Percentiles rank a stretch among this genome's conserved stretches.
Evolutionary conservation across 2,113 vertebrate genomes (phyloP).

Genomic region (Odontophorus gujanensis): DNA sequence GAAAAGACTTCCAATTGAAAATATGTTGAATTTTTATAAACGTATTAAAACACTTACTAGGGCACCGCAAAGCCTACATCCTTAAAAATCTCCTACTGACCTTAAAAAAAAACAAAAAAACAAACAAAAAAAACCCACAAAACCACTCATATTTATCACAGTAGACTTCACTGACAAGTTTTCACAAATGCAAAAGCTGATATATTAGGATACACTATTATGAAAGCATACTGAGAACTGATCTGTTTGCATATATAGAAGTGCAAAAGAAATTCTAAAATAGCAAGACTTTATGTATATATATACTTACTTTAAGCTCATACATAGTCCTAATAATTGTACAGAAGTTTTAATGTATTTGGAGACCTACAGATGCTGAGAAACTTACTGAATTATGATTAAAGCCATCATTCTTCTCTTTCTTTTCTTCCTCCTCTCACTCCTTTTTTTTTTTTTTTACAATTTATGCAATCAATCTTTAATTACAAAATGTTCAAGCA

Average conservation of each 20-base stretch:
- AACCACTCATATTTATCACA: neutral
- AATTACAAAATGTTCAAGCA: neutral
- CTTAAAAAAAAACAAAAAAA: neutral
- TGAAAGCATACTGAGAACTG: neutral
- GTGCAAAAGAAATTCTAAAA: neutral
- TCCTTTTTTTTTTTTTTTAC: neutral
- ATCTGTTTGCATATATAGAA: neutral
- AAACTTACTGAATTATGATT: neutral
- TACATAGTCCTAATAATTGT: neutral
- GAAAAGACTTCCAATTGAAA: neutral
- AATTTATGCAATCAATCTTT: neutral
- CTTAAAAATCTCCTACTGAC: neutral
- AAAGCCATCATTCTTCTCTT: neutral
- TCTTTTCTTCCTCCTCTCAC: fast-evolving
- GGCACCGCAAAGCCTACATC: neutral
- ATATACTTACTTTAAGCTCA: neutral
- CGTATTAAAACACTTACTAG: neutral
- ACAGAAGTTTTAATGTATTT: neutral
- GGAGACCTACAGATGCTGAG: neutral
- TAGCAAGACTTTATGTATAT: neutral
- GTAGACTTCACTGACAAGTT: neutral
- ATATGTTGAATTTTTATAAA: neutral
- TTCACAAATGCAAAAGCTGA: neutral
- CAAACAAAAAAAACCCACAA: no score
- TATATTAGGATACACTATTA: neutral